A percentile compares a stretch with the other conserved stretches of the same genome.
These are phyloP conservation scores for Magallana nippona DNA, from an alignment of 2,888 invertebrate genomes.

Conservation along the genomic window DNA sequence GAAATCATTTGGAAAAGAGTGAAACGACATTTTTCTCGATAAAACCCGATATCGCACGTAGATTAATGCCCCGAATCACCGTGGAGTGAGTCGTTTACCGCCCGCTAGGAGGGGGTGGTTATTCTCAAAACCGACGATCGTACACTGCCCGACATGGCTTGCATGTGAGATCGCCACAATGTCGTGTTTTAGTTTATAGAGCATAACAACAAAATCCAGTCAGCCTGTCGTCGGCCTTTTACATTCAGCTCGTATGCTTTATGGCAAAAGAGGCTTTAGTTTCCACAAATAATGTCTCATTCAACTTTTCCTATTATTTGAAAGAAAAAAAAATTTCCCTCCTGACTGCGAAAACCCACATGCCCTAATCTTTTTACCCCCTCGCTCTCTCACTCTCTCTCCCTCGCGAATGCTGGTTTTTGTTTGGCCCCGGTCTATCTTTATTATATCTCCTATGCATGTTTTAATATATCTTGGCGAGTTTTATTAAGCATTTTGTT, in stretches of 20 bases:
- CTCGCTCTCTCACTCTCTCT: background rate
- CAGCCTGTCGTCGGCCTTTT: constrained; percentile 45
- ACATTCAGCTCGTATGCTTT: constrained; percentile 28
- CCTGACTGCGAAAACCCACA: constrained; percentile 13
- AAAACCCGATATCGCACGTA: constrained; percentile 50
- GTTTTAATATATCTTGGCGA: constrained; percentile 7
- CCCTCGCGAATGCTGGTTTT: background rate
- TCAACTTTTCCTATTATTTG: constrained; percentile 21
- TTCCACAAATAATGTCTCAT: constrained; percentile 29
- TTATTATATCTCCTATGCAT: constrained; percentile 32
- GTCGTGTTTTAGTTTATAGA: constrained; percentile 50
- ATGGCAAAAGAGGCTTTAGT: constrained; percentile 27
- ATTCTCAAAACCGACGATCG: constrained; percentile 50
- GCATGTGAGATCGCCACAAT: constrained; percentile 42
- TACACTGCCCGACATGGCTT: constrained; percentile 37
- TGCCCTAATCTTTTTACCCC: background rate
- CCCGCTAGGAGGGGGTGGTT: constrained; percentile 54
- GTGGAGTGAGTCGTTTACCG: constrained; percentile 50
- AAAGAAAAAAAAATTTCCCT: background rate
- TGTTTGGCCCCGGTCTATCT: background rate
- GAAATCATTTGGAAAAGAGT: constrained; percentile 50
- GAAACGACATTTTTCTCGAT: constrained; percentile 52
- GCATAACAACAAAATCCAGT: constrained; percentile 47
- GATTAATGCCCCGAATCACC: constrained; percentile 48
- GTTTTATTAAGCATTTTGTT: constrained; percentile 12